Conservation (phyloP, 2,888 invertebrate species). For the Malthinus seriepunctatus region DNA sequence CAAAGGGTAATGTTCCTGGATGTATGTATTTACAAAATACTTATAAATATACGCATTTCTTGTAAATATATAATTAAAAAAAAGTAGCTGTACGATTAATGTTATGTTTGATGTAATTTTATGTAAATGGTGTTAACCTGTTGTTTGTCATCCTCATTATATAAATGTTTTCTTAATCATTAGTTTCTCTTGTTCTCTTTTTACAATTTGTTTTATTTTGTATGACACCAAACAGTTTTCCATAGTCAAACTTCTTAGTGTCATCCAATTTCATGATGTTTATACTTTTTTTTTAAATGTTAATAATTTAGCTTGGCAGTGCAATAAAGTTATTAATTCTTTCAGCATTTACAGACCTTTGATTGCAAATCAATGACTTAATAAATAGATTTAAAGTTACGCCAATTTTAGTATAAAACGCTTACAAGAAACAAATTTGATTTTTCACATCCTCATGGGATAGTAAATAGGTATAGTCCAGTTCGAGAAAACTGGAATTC, state of each 20-base stretch:
- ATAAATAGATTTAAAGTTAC: no score
- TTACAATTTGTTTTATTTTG: not conserved
- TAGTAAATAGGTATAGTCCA: no score
- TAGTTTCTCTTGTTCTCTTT: no score
- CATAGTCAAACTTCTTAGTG: no score
- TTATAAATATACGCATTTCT: conserved; percentile 19
- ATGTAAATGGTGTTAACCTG: conserved; percentile 28
- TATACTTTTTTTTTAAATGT: not conserved
- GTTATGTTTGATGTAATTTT: conserved; percentile 32
- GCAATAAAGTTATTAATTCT: conserved; percentile 17
- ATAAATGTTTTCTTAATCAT: conserved; percentile 9
- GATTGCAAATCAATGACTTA: conserved; percentile 12
- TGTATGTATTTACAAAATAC: conserved; percentile 35
- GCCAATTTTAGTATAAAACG: no score
- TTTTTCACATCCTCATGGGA: no score
- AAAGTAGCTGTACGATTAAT: conserved; percentile 25
- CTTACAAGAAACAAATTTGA: no score
- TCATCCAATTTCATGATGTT: no score
- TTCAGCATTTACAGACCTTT: conserved; percentile 27
- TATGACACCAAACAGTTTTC: not conserved
- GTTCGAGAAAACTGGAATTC: no score
- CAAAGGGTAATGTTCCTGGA: conserved; percentile 47
- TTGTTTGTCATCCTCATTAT: conserved; percentile 21
- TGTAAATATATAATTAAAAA: conserved; percentile 22
- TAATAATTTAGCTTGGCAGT: conserved; percentile 7